Evolutionary conservation across 2,888 invertebrate species (phyloP).

Genomic region (Pandemis corylana): DNA sequence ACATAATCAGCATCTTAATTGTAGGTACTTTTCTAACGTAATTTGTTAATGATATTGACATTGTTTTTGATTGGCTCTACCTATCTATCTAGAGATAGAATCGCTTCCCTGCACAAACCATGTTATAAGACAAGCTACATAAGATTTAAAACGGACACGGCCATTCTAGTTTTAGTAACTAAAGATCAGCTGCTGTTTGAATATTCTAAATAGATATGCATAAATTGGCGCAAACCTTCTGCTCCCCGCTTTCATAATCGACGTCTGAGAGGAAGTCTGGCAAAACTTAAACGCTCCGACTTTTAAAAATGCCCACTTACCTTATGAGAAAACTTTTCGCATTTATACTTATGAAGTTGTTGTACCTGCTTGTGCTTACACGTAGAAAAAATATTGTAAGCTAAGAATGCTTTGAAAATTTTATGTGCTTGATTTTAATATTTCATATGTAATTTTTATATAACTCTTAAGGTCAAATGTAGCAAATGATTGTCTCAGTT

Average conservation of each 20-base stretch:
- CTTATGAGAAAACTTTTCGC: conserved; percentile 67
- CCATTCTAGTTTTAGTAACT: neutral
- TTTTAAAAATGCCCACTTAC: conserved; percentile 55
- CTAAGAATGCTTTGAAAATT: too few species aligned
- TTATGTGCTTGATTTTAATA: too few species aligned
- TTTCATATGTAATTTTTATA: too few species aligned
- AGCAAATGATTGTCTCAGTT: too few species aligned
- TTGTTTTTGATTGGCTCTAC: too few species aligned
- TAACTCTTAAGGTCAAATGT: too few species aligned
- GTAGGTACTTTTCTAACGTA: too few species aligned
- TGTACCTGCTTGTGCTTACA: conserved; percentile 10
- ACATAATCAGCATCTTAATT: too few species aligned
- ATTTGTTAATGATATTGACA: too few species aligned
- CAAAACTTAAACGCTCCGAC: conserved; percentile 43
- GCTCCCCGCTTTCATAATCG: conserved; percentile 22
- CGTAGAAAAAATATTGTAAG: conserved; percentile 20
- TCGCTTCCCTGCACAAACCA: neutral
- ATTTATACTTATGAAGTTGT: conserved; percentile 47
- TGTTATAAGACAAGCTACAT: neutral
- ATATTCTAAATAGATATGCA: conserved; percentile 20
- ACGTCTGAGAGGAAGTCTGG: conserved; percentile 38
- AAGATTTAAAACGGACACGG: neutral
- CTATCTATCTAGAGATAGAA: too few species aligned
- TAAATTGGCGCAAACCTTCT: conserved; percentile 21
- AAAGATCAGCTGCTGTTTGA: neutral